phyloP scores from a whole-genome alignment of 1,140 invertebrate genomes.

The Drosophila grimshawi region DNA sequence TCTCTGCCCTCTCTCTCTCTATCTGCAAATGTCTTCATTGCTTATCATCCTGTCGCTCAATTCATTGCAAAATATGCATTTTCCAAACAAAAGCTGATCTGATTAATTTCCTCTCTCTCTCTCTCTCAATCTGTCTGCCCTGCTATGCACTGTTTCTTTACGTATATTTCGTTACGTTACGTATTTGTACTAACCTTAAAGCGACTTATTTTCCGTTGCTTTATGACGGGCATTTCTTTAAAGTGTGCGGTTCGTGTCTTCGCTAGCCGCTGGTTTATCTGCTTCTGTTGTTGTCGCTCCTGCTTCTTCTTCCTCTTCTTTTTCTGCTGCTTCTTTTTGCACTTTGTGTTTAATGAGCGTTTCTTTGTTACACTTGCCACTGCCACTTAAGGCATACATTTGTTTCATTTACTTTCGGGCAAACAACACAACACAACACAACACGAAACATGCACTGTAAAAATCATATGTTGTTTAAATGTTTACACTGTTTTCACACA shows the following conservation, averaged over 20 bases:
- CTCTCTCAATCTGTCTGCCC: not conserved
- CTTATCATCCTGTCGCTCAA: not conserved
- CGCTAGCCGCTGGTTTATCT: slow-evolving; percentile 11
- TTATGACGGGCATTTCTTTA: slow-evolving; percentile 71
- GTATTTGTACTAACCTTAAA: slow-evolving; percentile 76
- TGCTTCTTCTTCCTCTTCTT: not conserved
- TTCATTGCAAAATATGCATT: no score
- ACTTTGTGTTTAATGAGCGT: slow-evolving; percentile 11
- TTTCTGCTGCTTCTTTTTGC: slow-evolving; percentile 9
- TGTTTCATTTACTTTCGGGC: no score
- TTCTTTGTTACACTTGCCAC: slow-evolving; percentile 9
- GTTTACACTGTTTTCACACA: slow-evolving; percentile 16
- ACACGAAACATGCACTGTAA: not conserved
- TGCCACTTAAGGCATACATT: not conserved
- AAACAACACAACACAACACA: no score
- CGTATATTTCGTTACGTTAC: slow-evolving; percentile 14
- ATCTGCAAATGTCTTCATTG: not conserved
- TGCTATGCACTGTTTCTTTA: not conserved
- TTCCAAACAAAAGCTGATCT: not conserved
- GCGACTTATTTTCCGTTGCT: slow-evolving; percentile 82
- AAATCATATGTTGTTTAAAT: slow-evolving; percentile 13
- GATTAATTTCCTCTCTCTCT: not conserved
- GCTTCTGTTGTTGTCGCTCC: no score
- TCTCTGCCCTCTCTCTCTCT: not conserved
- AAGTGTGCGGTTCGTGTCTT: slow-evolving; percentile 37